A percentile compares a stretch with the other conserved stretches of the same genome.
phyloP scores from a whole-genome alignment of 2,113 vertebrate species.

The Crotalus horridus region DNA sequence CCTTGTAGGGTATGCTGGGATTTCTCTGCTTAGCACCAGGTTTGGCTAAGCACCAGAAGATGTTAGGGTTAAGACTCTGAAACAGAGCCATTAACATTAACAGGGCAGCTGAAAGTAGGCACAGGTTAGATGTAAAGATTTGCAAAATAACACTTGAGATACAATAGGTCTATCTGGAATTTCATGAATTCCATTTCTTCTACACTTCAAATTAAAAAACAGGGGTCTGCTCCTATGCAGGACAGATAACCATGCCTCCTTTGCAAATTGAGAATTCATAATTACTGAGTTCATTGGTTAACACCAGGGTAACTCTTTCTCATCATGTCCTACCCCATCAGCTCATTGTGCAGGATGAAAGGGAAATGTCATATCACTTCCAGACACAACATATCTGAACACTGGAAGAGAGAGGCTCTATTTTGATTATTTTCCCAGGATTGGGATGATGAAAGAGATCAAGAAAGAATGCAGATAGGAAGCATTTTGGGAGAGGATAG shows the following conservation, averaged over 20 bases:
- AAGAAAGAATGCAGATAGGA: not conserved
- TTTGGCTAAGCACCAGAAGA: not conserved
- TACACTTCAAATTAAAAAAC: not conserved
- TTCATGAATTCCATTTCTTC: not conserved
- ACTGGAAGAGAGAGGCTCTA: not conserved
- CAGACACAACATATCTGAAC: not conserved
- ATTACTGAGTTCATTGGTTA: not conserved
- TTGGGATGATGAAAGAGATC: not conserved
- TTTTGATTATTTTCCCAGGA: not conserved
- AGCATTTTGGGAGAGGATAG: not conserved
- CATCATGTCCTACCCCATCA: not conserved
- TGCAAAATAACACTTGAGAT: not conserved
- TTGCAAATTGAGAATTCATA: not conserved
- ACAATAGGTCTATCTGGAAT: not conserved
- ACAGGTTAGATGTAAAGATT: not conserved
- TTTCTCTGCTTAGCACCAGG: not conserved
- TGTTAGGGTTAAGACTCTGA: not conserved
- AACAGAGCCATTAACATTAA: not conserved
- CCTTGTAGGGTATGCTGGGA: not conserved
- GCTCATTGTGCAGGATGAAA: not conserved
- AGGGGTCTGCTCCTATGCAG: not conserved
- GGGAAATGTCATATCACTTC: not conserved
- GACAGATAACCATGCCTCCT: not conserved
- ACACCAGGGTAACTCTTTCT: not conserved
- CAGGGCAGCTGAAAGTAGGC: not conserved